A percentile compares a stretch with the other conserved stretches of the same genome.
phyloP scores from a whole-genome alignment of 2,797 vertebrate species.

The Sciurus carolinensis region DNA sequence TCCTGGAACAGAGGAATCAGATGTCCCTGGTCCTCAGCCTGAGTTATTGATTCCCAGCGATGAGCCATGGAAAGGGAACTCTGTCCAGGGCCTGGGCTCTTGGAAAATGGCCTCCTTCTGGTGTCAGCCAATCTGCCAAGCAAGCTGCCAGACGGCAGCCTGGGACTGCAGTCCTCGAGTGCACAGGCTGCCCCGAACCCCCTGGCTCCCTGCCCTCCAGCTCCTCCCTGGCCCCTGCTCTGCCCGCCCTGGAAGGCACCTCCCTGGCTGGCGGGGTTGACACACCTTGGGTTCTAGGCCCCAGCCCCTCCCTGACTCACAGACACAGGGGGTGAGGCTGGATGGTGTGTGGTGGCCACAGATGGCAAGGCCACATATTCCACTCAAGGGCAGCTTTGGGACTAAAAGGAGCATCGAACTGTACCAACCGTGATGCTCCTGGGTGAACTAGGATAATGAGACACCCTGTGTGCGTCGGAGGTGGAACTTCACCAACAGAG shows the following conservation, averaged over 20 bases:
- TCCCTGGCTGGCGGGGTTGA: neutral
- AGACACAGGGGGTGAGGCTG: accelerated
- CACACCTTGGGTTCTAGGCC: neutral
- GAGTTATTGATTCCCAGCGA: neutral
- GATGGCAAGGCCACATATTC: neutral
- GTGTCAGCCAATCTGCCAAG: constrained; percentile 40
- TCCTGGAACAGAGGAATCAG: constrained; percentile 6
- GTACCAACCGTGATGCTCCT: neutral
- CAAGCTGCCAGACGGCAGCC: neutral
- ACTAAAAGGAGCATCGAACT: neutral
- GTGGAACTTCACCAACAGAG: neutral
- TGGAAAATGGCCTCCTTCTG: constrained; percentile 54
- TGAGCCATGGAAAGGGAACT: neutral
- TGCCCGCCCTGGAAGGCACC: neutral
- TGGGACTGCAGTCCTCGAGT: constrained; percentile 28
- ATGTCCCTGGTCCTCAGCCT: neutral
- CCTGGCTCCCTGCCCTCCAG: neutral
- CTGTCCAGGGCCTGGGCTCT: constrained; percentile 1
- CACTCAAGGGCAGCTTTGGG: neutral
- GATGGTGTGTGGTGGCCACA: accelerated
- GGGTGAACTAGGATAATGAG: neutral
- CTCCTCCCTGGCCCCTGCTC: neutral
- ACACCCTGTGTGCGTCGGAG: neutral
- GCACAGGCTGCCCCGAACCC: constrained; percentile 45
- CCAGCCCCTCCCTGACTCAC: neutral